Evolutionary conservation across 2,113 vertebrate species (phyloP).

Genomic region (Tympanuchus pallidicinctus): DNA sequence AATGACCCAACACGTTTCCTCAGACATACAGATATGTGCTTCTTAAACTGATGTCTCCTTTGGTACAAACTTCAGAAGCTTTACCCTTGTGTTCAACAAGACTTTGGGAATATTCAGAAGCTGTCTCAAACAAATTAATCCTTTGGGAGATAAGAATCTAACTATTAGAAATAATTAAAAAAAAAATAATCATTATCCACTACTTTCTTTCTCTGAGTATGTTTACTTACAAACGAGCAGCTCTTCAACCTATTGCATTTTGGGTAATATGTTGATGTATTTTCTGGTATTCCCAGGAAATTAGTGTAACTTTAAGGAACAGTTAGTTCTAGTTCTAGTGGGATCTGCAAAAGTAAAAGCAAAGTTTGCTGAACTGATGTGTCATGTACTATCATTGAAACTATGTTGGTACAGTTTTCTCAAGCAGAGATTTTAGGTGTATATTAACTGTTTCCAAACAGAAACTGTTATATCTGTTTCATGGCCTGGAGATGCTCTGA

Average conservation of each 20-base stretch:
- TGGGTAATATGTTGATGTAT: neutral
- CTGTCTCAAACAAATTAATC: conserved; percentile 19
- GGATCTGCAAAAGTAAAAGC: neutral
- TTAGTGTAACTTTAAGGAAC: neutral
- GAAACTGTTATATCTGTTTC: neutral
- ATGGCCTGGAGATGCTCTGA: neutral
- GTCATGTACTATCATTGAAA: neutral
- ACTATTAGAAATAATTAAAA: neutral
- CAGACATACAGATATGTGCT: neutral
- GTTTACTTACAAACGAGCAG: neutral
- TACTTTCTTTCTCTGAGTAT: neutral
- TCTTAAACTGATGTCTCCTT: neutral
- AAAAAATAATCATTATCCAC: neutral
- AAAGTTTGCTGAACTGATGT: neutral
- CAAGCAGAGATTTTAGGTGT: neutral
- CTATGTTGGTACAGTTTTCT: neutral
- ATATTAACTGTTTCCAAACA: neutral
- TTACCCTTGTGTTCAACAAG: neutral
- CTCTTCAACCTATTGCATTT: neutral
- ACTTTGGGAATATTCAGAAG: neutral
- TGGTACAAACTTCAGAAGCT: neutral
- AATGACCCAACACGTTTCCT: neutral
- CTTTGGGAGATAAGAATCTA: neutral
- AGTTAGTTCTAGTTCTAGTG: neutral
- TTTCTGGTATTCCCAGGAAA: neutral